Base-by-base conservation (phyloP, 2,797 vertebrate species). In the Leptatherina wallacei region DNA sequence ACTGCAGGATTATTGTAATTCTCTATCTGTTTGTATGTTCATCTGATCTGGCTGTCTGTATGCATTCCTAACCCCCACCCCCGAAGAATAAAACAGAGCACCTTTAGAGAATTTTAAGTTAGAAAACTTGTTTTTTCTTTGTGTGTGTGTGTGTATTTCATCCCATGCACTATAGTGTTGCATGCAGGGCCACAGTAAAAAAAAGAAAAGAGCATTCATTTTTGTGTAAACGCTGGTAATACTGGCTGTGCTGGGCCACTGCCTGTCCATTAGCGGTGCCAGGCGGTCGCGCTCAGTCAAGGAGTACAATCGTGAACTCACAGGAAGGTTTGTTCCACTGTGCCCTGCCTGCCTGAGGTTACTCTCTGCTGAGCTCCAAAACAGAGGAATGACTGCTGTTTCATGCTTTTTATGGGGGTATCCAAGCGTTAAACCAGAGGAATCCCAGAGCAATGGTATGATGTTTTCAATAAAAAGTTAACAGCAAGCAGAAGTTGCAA, bases 251-350 rank as follows among this genome's bases (percentile, higher is more conserved):
- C 33, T 20, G 62, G 20, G 58, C 38, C 73, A n/a, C 52, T 58
- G 61, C 20, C 65, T 2, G 18, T 74, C 75, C 82, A 80, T 83
- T 65, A 65, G 62, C 18, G 1, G 42, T 61, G 66, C 49, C 62
- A 67, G 69, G 29, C 69, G 11, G 61, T 82, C 73, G 35, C 8
- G 69, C 56, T 81, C 79, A 73, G 79, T 84, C 58, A 71, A 73
- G 70, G 69, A 75, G 38, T 55, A 16, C 71, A 69, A 78, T 84
- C 79, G 61, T 36, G 42, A 73, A 61, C 27, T 51, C 71, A 33
- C 81, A 85, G 73, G 59, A 75, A 74, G 57, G 52, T 72, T 36
- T 65, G 75, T 54, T 63, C 55, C 67, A n/a, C 30, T 16, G 61
- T 75, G 61, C 20, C 13, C 73, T 55, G 70, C 52, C 60, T 44